Base-by-base conservation (phyloP, 2,113 vertebrate genomes). In the Entomyzon cyanotis region DNA sequence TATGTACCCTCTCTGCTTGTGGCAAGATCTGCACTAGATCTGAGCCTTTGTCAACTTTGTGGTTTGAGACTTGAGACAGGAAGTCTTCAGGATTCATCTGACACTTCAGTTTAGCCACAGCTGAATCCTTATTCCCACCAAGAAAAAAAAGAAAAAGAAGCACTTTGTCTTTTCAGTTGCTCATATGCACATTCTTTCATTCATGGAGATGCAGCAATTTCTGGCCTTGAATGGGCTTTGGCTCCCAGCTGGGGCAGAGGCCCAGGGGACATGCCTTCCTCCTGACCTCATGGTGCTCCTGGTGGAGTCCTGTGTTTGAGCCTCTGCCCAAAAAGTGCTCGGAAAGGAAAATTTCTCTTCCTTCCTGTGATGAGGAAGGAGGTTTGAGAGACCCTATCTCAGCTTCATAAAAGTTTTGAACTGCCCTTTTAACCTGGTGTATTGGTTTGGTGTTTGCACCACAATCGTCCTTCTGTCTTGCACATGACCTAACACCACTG, bases 401-500 rank as follows among this genome's bases (percentile, higher is more conserved):
- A 56, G 15, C 28, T 55, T 82, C 2, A 8, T 33, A 12, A 35
- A 39, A n/a, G 22, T 70, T 82, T 56, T 42, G 15, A 84, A 23
- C 39, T 67, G 37, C n/a, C 39, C 39, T 84, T 91, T 87, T 77
- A 67, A 58, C 60, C 56, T 49, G 13, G 17, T 63, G 18, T 15
- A 1, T 75, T 74, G 81, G 15, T 41, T 50, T 70, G n/a, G 35
- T 73, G n/a, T 69, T 80, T 58, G 59, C 6, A 42, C 7, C 42
- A 70, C 50, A 77, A 18, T 84, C 23, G 9, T 76, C 30, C 24
- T 69, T 69, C 49, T 89, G 53, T 70, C 30, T 74, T 41, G 10
- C 3, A 1, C 4, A 0, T 14, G 59, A 47, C 71, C 55, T 35
- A 35, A 35, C 5, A 3, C 41, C 53, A 16, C 33, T 1, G 2